Conservation (phyloP, 1,140 invertebrate genomes). For the Brachionus manjavacas region DNA sequence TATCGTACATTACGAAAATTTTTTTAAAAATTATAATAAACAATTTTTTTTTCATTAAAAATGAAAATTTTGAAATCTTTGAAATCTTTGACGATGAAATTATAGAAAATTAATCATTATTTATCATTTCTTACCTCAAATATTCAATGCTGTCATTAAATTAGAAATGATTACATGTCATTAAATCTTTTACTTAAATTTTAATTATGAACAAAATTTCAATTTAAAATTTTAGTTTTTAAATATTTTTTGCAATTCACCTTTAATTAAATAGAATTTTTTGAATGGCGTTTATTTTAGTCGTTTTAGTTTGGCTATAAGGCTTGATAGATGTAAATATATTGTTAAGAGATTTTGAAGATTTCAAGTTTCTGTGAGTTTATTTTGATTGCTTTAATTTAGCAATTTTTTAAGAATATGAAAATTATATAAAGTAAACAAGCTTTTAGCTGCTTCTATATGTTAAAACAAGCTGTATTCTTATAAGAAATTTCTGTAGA, state of each 20-base stretch:
- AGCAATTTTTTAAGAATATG: not conserved
- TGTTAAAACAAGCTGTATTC: not conserved
- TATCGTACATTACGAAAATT: not conserved
- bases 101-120: too few relatives aligned
- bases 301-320: not conserved
- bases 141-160: not conserved
- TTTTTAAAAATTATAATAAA: not conserved
- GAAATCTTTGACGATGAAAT: too few relatives aligned
- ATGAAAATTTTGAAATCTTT: not conserved
- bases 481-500: not conserved
- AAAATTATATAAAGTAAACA: not conserved
- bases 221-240: not conserved
- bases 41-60: not conserved
- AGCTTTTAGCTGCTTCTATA: not conserved
- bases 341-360: not conserved
- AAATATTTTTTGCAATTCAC: not conserved
- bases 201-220: not conserved
- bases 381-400: not conserved
- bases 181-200: not conserved
- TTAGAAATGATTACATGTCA: not conserved
- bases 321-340: not conserved
- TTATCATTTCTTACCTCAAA: not conserved
- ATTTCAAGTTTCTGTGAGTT: not conserved
- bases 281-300: not conserved
- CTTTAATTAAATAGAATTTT: not conserved